phyloP scores from a whole-genome alignment of 2,888 invertebrate genomes.

The Caenorhabditis imperialis region DNA sequence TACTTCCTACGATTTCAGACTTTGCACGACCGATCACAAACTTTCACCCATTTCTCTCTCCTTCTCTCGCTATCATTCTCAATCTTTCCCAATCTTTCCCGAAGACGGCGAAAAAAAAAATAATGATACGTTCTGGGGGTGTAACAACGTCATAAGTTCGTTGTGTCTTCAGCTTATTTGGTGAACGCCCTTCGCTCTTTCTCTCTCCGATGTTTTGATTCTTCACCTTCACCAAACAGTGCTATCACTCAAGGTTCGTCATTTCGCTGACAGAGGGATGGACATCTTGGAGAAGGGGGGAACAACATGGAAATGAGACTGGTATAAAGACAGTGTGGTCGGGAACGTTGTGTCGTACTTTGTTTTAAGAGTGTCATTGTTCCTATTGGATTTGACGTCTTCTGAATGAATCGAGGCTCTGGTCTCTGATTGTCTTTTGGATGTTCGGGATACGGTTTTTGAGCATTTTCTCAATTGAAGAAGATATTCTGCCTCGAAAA shows the following conservation, averaged over 20 bases:
- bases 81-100: too few species aligned
- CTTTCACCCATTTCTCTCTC: too few species aligned
- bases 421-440: not conserved
- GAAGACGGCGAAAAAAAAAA: too few species aligned
- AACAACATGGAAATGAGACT: conserved; percentile 16
- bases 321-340: conserved; percentile 11
- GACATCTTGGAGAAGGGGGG: conserved; percentile 29
- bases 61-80: too few species aligned
- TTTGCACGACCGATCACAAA: too few species aligned
- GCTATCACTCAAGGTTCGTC: conserved; percentile 6
- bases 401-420: too few species aligned
- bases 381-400: too few species aligned
- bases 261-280: conserved; percentile 39
- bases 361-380: too few species aligned
- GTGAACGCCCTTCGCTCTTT: conserved; percentile 10
- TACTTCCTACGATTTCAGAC: too few species aligned
- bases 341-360: not conserved
- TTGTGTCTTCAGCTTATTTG: conserved; percentile 43
- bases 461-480: too few species aligned
- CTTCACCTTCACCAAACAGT: conserved; percentile 37
- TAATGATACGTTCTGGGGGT: too few species aligned
- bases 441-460: not conserved
- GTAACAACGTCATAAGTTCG: conserved; percentile 12
- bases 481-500: too few species aligned
- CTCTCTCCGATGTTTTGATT: conserved; percentile 11